Base-by-base conservation (phyloP, 2,113 vertebrate species). In the Corydoras maculifer region DNA sequence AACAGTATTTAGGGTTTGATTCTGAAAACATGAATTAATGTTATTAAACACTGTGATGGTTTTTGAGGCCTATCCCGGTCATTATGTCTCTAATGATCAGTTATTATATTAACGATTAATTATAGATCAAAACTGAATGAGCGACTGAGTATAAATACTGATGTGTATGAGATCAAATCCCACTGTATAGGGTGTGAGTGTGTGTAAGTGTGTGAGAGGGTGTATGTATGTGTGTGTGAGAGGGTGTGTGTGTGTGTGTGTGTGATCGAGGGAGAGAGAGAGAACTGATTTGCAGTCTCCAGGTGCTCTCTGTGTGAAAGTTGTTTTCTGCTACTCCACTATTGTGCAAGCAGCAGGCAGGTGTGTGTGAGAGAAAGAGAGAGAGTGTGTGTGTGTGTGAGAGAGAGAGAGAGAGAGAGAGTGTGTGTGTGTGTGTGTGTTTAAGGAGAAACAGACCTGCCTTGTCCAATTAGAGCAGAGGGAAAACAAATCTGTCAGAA, bases 401-500 rank as follows among this genome's bases (percentile, higher is more conserved):
- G 43, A 49, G 43, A 29, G 62, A 10, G 14, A 55, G 15, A 48
- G 32, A 9, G 54, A 12, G 15, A 18, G 54, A 25, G 32, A 48
- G 66, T 29, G 54, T 59, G 43, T 58, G 61, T 64, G 61, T 65
- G 70, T 64, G 62, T 58, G 35, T 51, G 68, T 69, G 68, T 53
- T 18, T 53, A 48, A 12, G 25, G 13, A 61, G 58, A 70, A 61
- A 70, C 58, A 68, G 72, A 57, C 6, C 53, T 72, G 74, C 67
- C 68, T 65, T 66, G 76, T 70, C 61, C 60, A 70, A 75, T 72
- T 77, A 72, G 55, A 18, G 5, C 59, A 13, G 65, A 67, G 58
- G 65, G 25, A 73, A 73, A 63, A 15, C 64, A 58, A 70, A 31
- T 8, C 29, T 72, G 55, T 72, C 70, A 72, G 62, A 72, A 58